Evolutionary conservation across 2,888 invertebrate genomes (phyloP), one percentile per base, ranked within the genome.

Genomic region (Isoperla grammatica): DNA sequence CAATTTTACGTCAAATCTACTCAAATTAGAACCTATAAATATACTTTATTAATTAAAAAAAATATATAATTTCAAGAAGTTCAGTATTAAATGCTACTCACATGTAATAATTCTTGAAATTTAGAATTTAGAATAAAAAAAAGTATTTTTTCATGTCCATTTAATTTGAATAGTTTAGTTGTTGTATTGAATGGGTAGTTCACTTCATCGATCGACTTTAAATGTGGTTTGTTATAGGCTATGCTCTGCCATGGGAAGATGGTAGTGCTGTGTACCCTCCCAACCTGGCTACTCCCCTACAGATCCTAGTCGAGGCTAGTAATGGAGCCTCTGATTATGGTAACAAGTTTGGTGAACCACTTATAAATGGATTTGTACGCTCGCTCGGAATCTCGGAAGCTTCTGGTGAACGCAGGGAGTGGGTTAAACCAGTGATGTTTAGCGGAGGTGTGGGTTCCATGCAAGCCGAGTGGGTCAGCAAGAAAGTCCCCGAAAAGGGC

Each of bases 301-400:
- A 95, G 72, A 87, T 98, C 46, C 84, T 94, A 17, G 86, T 99
- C 23, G 95, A 97, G 74, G 98, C 97, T 0, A 95, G 95, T 73
- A 94, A 98, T 73, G 98, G 98, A 1, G 98, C 97, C 2, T 96
- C 96, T 0, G 98, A 99, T 74, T 99, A 98, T 74, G 98, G 98
- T 6, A 99, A 99, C 75, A 98, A 99, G 77, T 99, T 98, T 76
- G 98, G 97, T 0, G 98, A 99, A 73, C 98, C 98, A 0, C 82
- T 98, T 1, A 83, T 98, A 64, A 76, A 81, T 69, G 98, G 98
- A 5, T 98, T 97, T 73, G 88, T 89, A 0, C 83, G 96, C 57
- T 90, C 95, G 0, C 98, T 92, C 72, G 97, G 97, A 1, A 75
- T 90, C 71, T 77, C 78, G 19, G 82, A 88, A 68, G 64, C 67